Percentiles rank a stretch among this genome's conserved stretches.
Evolutionary conservation across 2,888 invertebrate species (phyloP).

Genomic region (Brachycybe producta): DNA sequence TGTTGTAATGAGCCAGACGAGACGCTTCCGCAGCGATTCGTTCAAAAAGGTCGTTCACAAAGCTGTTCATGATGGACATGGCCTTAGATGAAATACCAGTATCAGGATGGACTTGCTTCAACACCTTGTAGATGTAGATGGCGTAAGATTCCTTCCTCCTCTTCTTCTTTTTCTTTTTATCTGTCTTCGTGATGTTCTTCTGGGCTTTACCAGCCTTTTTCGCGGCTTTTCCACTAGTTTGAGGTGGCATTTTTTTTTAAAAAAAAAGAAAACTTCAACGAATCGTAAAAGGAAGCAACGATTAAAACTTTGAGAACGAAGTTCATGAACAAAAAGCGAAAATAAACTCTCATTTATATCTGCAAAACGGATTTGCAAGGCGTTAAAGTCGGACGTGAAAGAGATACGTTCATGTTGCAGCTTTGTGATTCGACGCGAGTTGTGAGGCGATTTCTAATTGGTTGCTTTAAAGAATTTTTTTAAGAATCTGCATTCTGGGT

Average conservation of each 20-base stretch:
- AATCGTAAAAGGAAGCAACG: no score
- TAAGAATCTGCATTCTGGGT: no score
- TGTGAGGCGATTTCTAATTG: no score
- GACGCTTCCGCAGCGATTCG: conserved; percentile 53
- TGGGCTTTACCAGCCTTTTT: conserved; percentile 41
- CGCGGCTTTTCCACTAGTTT: conserved; percentile 24
- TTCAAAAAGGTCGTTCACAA: conserved; percentile 60
- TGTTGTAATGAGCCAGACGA: conserved; percentile 48
- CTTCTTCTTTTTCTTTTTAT: conserved; percentile 44
- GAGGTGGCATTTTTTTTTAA: conserved; percentile 19
- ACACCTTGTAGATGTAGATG: conserved; percentile 46
- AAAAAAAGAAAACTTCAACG: no score
- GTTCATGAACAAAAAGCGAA: no score
- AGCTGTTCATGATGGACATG: conserved; percentile 60
- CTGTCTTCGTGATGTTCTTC: conserved; percentile 43
- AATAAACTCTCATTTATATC: no score
- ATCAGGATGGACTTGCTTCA: conserved; percentile 48
- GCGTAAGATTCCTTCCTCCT: conserved; percentile 42
- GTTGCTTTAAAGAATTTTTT: no score
- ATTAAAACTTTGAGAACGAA: no score
- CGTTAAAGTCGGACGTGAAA: no score
- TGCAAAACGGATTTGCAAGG: no score
- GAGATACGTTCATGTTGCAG: no score
- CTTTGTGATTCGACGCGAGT: no score
- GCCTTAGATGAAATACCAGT: conserved; percentile 54